phyloP scores from a whole-genome alignment of 2,113 vertebrate species.

The Zosterops borbonicus region DNA sequence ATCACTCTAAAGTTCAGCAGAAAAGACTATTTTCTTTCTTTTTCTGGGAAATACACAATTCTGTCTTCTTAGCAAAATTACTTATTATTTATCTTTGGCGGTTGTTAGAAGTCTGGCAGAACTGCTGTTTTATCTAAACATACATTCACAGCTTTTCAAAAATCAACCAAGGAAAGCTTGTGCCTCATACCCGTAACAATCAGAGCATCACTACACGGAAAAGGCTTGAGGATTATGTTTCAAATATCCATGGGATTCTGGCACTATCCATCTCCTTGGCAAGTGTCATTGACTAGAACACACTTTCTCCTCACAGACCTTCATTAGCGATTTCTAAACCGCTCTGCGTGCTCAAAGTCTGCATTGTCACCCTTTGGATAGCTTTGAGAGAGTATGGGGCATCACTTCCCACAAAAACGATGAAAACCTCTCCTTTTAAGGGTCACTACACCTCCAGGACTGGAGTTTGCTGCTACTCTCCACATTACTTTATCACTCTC shows the following conservation, averaged over 20 bases:
- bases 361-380: background rate
- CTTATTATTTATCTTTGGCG: background rate
- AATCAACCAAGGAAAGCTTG: background rate
- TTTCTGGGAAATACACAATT: background rate
- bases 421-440: background rate
- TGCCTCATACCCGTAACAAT: background rate
- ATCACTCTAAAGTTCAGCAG: background rate
- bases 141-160: background rate
- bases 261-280: background rate
- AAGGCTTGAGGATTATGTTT: background rate
- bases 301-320: background rate
- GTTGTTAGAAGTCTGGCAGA: background rate
- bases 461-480: background rate
- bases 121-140: background rate
- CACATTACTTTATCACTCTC: background rate
- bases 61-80: background rate
- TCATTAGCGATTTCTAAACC: background rate
- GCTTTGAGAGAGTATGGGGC: background rate
- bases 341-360: background rate
- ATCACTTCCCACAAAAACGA: background rate
- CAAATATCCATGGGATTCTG: background rate
- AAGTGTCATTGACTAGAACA: background rate
- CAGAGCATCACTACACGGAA: background rate
- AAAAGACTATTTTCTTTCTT: background rate
- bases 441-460: background rate